These are phyloP conservation scores for Nothocercus nigrocapillus DNA, from an alignment of 2,113 vertebrate genomes.

Conservation along the genomic window DNA sequence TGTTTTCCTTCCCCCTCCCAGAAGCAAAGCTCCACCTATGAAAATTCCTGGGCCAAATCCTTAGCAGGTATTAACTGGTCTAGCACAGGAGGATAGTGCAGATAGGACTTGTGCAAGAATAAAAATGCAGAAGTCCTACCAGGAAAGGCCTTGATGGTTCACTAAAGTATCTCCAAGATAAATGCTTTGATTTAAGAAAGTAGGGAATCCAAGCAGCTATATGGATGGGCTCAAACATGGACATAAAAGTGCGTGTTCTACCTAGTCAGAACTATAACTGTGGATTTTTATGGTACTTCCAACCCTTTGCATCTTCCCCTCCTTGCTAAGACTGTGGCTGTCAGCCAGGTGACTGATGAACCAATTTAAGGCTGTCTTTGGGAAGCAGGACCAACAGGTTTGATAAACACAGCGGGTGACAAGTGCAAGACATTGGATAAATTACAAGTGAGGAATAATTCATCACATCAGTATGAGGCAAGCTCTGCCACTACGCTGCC, in stretches of 20 bases:
- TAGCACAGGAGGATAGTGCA: neutral
- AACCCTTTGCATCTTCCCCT: neutral
- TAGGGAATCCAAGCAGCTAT: neutral
- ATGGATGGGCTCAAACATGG: neutral
- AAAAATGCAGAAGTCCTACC: neutral
- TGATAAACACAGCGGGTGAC: constrained; percentile 26
- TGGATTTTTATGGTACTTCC: neutral
- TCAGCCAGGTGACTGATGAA: constrained; percentile 21
- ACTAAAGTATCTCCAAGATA: neutral
- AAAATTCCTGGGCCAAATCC: neutral
- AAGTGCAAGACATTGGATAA: neutral
- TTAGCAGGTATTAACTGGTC: neutral
- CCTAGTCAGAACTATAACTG: neutral
- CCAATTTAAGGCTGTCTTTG: constrained; percentile 31
- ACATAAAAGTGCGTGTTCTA: neutral
- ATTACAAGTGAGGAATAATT: neutral
- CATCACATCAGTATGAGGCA: neutral
- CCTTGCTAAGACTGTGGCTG: neutral
- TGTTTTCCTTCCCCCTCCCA: neutral
- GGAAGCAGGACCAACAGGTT: neutral
- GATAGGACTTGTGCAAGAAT: neutral
- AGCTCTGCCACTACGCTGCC: neutral
- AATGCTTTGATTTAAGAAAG: neutral
- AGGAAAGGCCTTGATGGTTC: neutral
- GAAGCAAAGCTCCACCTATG: neutral